These are phyloP conservation scores for Anoplopoma fimbria DNA, from an alignment of 2,113 vertebrate genomes.

Conservation along the genomic window DNA sequence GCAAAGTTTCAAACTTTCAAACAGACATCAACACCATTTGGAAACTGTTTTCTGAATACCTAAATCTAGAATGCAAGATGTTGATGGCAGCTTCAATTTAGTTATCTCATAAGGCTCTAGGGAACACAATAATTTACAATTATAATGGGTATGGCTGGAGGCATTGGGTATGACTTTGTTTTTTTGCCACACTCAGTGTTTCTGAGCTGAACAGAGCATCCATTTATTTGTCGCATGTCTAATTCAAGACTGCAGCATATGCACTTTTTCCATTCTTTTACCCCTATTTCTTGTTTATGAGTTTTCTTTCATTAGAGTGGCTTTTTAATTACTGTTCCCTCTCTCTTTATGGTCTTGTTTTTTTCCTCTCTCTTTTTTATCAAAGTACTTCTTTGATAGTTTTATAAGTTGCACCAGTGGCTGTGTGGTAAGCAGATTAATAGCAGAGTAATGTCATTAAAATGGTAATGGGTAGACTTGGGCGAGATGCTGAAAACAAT, in stretches of 20 bases:
- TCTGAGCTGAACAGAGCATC: conserved; percentile 41
- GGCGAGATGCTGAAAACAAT: conserved; percentile 81
- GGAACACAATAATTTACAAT: conserved; percentile 55
- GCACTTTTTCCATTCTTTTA: conserved; percentile 74
- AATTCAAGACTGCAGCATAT: conserved; percentile 67
- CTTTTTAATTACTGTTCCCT: conserved; percentile 81
- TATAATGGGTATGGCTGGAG: conserved; percentile 54
- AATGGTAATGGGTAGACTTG: conserved; percentile 82
- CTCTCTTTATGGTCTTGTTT: conserved; percentile 73
- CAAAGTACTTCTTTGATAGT: conserved; percentile 78
- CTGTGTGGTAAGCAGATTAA: conserved; percentile 80
- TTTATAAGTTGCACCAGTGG: conserved; percentile 79
- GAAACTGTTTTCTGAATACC: conserved; percentile 15
- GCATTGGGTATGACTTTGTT: conserved; percentile 43
- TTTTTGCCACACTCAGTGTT: conserved; percentile 41
- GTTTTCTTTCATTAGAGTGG: conserved; percentile 78
- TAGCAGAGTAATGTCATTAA: conserved; percentile 82
- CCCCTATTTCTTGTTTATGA: conserved; percentile 77
- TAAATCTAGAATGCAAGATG: conserved; percentile 45
- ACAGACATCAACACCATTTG: conserved; percentile 40
- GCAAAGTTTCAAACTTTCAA: conserved; percentile 22
- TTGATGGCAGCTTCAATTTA: conserved; percentile 66
- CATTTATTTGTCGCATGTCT: conserved; percentile 66
- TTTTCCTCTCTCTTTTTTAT: conserved; percentile 51
- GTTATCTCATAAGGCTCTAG: conserved; percentile 59